Evolutionary conservation across 2,797 vertebrate genomes (phyloP), one percentile per base, ranked within the genome.

Genomic region (Danio albolineatus): DNA sequence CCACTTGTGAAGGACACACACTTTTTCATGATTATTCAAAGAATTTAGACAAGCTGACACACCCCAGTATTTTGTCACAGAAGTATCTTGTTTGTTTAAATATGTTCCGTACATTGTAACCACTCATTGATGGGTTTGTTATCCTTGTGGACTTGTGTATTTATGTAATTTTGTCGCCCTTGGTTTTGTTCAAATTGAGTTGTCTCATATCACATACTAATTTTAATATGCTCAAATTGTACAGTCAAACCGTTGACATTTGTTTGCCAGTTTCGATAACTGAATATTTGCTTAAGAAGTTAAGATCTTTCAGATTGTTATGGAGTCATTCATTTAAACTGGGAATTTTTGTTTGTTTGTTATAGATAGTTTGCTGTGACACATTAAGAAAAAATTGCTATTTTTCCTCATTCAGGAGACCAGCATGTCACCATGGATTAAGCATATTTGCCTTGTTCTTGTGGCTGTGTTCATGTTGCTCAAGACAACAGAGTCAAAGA

Each of bases 401-500:
- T 78, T 80, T 38, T 84, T 41, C 78, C 38, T 19, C 28, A 78
- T 6, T 78, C 49, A 91, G 89, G 61, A 80, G 62, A 16, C 72
- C 62, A 83, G 44, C 7, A 93, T 93, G 92, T 84, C 75, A 28
- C 79, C 74, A 8, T 92, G 89, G 88, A 82, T 89, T 61, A 75
- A 88, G 61, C 83, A 76, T 36, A 62, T 38, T 43, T 49, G 39
- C 67, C 57, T 91, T 41, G 19, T 74, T 36, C 59, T 90, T 46
- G 39, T 89, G 73, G 6, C 87, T 60, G 82, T 91, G 2, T 78
- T 80, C 2, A 28, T 87, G 67, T 82, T 90, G 53, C 64, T 81
- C 67, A 54, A 75, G 73, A 74, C 72, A 36, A 56, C 79, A 12
- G 84, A 88, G 41, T 88, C 86, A 38, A 93, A 90, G 82, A 90